phyloP scores from a whole-genome alignment of 2,113 vertebrate species.

The Chloropsis cyanopogon region DNA sequence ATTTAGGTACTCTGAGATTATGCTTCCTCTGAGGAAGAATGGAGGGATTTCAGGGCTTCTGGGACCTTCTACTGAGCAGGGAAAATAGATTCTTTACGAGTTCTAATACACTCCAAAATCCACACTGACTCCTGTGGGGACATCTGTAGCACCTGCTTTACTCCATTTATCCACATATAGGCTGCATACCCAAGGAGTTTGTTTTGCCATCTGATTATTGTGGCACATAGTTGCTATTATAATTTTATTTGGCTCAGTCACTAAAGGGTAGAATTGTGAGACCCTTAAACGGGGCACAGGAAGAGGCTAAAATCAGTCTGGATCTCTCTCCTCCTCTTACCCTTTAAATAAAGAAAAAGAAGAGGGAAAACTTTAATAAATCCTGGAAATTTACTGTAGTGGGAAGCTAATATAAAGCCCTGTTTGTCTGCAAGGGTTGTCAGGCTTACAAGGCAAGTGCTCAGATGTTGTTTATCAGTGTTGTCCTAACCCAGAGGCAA shows the following conservation, averaged over 20 bases:
- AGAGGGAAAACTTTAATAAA: not conserved
- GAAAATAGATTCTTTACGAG: not conserved
- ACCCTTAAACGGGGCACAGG: not conserved
- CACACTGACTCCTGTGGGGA: not conserved
- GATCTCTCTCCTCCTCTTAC: not conserved
- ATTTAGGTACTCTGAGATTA: not conserved
- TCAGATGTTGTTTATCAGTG: constrained; percentile 17
- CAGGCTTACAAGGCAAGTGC: not conserved
- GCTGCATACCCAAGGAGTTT: not conserved
- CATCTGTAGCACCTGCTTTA: not conserved
- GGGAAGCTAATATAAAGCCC: not conserved
- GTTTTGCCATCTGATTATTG: not conserved
- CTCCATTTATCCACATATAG: not conserved
- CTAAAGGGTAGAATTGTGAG: not conserved
- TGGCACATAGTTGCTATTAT: not conserved
- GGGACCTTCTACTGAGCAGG: not conserved
- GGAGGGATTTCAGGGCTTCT: not conserved
- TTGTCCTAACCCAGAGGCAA: constrained; percentile 11
- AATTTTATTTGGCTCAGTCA: not conserved
- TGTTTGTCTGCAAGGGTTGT: not conserved
- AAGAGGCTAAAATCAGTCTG: not conserved
- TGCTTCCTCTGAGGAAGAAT: not conserved
- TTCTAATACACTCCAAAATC: not conserved
- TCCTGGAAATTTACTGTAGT: not conserved
- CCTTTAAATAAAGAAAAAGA: not conserved